Evolutionary conservation across 2,113 vertebrate genomes (phyloP).

Genomic region (Vicugna pacos): DNA sequence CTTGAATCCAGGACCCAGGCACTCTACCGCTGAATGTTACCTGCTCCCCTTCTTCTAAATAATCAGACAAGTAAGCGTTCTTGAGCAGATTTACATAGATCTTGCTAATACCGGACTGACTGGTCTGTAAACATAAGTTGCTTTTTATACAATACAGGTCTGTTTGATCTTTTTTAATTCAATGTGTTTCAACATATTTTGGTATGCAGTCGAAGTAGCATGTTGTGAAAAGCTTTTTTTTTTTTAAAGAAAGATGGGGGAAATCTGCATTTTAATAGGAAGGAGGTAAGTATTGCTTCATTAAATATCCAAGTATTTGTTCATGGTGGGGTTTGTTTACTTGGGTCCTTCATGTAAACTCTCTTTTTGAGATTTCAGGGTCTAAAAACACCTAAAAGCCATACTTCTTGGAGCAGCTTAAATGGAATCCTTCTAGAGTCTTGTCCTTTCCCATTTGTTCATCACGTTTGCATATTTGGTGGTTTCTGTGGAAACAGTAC

Average conservation of each 20-base stretch:
- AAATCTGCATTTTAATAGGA: background rate
- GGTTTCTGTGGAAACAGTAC: background rate
- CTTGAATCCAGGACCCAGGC: too few relatives aligned
- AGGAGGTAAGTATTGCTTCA: background rate
- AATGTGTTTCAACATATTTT: background rate
- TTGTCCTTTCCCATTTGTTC: background rate
- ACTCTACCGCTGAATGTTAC: too few relatives aligned
- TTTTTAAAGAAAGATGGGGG: slow-evolving; percentile 11
- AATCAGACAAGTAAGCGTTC: background rate
- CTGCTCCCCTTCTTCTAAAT: background rate
- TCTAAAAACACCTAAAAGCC: background rate
- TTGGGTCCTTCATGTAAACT: background rate
- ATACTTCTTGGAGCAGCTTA: background rate
- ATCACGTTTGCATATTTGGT: background rate
- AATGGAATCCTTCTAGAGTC: background rate
- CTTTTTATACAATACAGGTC: background rate
- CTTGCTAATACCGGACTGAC: background rate
- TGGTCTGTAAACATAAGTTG: background rate
- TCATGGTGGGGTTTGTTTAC: background rate
- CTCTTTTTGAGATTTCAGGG: background rate
- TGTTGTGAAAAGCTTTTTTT: background rate
- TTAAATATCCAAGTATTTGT: background rate
- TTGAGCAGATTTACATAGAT: background rate
- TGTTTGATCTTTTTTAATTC: slow-evolving; percentile 7
- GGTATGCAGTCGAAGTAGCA: background rate